Evolutionary conservation across 2,888 invertebrate species (phyloP).

Genomic region (Himalopsyche anomala): DNA sequence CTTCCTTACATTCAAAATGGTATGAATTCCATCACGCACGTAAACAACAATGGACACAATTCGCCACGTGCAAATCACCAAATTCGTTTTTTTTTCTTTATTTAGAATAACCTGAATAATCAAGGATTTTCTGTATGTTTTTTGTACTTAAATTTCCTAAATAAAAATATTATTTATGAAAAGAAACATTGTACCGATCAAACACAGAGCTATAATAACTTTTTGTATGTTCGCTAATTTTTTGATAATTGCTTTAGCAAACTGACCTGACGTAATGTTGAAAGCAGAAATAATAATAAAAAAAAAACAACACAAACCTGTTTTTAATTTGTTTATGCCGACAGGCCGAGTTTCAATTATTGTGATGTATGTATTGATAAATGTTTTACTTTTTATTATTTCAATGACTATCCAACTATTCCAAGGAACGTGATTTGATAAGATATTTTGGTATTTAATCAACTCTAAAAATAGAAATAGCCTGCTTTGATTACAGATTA

Average conservation of each 20-base stretch:
- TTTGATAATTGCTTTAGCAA: not conserved
- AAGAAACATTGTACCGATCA: not conserved
- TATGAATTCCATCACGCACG: no score
- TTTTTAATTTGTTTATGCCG: conserved; percentile 23
- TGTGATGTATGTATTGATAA: not conserved
- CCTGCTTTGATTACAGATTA: not conserved
- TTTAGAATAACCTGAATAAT: no score
- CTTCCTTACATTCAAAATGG: no score
- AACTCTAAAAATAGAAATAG: not conserved
- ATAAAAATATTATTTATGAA: not conserved
- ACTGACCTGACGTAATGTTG: conserved; percentile 26
- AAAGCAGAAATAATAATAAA: not conserved
- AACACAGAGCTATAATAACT: no score
- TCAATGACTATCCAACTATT: not conserved
- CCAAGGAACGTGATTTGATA: not conserved
- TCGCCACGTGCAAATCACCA: no score
- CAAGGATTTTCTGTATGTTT: not conserved
- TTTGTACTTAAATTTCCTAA: not conserved
- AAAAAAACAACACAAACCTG: not conserved
- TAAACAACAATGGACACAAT: no score
- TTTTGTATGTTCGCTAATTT: not conserved
- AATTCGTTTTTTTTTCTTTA: no score
- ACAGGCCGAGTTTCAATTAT: not conserved
- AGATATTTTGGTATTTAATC: not conserved
- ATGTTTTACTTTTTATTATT: not conserved